Base-by-base conservation (phyloP, 2,888 invertebrate species). In the Gymnoscelis rufifasciata region DNA sequence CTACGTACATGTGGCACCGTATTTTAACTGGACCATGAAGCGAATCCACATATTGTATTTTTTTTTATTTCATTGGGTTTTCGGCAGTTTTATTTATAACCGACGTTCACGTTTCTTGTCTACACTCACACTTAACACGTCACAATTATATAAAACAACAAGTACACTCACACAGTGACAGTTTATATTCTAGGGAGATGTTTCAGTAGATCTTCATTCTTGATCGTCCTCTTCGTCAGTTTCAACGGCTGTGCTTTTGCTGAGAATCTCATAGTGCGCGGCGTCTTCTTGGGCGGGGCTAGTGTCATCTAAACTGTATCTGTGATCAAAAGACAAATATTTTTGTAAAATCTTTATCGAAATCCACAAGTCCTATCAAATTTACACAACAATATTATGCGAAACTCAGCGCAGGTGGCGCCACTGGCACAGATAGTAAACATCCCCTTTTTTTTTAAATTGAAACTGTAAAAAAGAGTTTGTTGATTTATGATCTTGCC, bases 261-360 rank as follows among this genome's bases (percentile, higher is more conserved):
- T 91, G 19, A 92, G 75, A 42, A 92, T 92, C 68, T 90, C 88
- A 65, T 92, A 92, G 50, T 88, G 89, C 0, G 79, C 80, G 0
- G 83, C 83, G 38, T 88, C 87, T 27, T 88, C 88, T 55, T 88
- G 87, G 0, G 87, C 70, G 0, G 92, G 92, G 48, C 90, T 91
- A 0, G 91, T 91, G 54, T 91, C 91, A 65, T 92, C 92, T 48
- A 90, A 59, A 13, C 71, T 81, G 68, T 92, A 93, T 54, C 92
- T 92, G 74, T 12, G 48, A 58, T 6, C 26, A 26, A 26, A 26
- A n/a, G n/a, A n/a, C n/a, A n/a, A n/a, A n/a, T n/a, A n/a, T n/a
- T n/a, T n/a, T n/a, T n/a, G n/a, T n/a, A n/a, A n/a, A n/a, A n/a
- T n/a, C n/a, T n/a, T n/a, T n/a, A n/a, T n/a, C n/a, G n/a, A n/a